Base-by-base conservation (phyloP, 2,113 vertebrate species). In the Rhinogobius similis region DNA sequence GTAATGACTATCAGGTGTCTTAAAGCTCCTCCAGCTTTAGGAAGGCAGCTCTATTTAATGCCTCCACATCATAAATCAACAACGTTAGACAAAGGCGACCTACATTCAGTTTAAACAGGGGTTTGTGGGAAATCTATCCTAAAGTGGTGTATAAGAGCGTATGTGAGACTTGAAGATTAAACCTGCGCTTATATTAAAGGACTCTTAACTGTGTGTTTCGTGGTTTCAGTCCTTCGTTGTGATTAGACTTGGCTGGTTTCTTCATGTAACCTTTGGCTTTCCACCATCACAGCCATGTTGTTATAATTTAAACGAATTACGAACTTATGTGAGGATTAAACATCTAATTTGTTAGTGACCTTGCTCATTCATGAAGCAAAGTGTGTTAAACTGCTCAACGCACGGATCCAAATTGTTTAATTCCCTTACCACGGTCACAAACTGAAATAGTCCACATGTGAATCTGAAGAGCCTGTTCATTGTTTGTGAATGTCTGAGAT, bases 1-100 rank as follows among this genome's bases (percentile, higher is more conserved):
- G 50, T n/a, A 64, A 58, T 74, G 53, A 26, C 64, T 20, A 13
- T 61, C 16, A n/a, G 39, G 10, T 38, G 44, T 72, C 61, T 43
- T 43, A 56, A 67, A 32, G 24, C 44, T 29, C 39, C 58, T 38
- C 24, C 20, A 56, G 63, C 44, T 12, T 32, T 44, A 36, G 62
- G 21, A 68, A 44, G 63, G 52, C 58, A 29, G 41, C 13, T 36
- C 5, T 12, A 48, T 26, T 20, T 39, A 29, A 13, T 18, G 43
- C 48, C 13, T 50, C 67, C 0, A 61, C 58, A 21, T 61, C 58
- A 61, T 61, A 36, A 61, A 61, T 61, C 58, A 36, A 36, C 58
- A 38, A 24, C 14, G 58, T 36, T 20, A 36, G 58, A 61, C 55
- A 18, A n/a, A 11, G 58, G 58, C 29, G 58, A 61, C 58, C 58